A percentile compares a stretch with the other conserved stretches of the same genome.
Conservation (phyloP, 1,140 invertebrate genomes). For the Streblospio benedicti region DNA sequence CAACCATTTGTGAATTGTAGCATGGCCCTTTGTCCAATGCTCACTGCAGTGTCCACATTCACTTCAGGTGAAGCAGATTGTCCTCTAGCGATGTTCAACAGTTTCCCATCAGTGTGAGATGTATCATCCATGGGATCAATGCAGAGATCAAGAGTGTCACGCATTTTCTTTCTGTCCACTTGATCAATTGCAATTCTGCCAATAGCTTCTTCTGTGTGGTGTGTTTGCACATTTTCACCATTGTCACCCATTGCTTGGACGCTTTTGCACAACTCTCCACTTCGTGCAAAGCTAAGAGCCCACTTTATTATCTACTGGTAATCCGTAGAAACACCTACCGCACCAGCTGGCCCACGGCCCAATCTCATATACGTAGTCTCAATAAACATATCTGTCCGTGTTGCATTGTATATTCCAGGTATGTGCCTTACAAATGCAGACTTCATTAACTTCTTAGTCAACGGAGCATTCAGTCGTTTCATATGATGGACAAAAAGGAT, state of each 20-base stretch:
- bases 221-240: neutral
- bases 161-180: too few species aligned
- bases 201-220: neutral
- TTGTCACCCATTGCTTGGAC: neutral
- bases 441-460: neutral
- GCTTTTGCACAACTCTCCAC: neutral
- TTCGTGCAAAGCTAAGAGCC: neutral
- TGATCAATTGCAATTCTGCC: neutral
- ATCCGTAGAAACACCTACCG: neutral
- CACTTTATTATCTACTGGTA: neutral
- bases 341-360: constrained; percentile 2
- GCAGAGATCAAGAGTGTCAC: neutral
- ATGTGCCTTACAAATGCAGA: constrained; percentile 5
- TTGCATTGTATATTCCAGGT: neutral
- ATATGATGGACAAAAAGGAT: constrained; percentile 1
- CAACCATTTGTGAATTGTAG: too few species aligned
- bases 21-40: neutral
- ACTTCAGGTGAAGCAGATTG: neutral
- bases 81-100: constrained; percentile 2
- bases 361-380: constrained; percentile 5
- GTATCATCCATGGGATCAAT: neutral
- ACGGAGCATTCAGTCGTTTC: neutral
- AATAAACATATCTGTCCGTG: constrained; percentile 3
- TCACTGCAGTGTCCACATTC: constrained; percentile 1
- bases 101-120: constrained; percentile 1